Conservation (phyloP, 2,888 invertebrate genomes). For the Leptura quadrifasciata region DNA sequence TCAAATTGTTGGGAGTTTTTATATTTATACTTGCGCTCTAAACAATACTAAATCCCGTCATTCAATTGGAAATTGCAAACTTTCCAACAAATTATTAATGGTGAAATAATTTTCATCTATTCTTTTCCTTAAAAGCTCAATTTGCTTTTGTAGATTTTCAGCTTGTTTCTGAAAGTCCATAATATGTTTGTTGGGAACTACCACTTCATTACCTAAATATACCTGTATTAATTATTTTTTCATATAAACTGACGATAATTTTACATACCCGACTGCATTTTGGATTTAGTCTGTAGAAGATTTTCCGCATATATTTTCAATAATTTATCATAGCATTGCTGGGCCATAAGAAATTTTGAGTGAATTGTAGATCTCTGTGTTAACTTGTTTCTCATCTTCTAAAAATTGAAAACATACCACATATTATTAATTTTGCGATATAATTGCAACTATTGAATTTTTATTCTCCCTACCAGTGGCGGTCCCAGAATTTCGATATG, state of each 20-base stretch:
- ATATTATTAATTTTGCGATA: too few species aligned
- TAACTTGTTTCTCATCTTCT: constrained; percentile 42
- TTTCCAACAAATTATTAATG: background rate
- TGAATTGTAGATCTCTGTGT: constrained; percentile 15
- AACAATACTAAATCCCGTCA: background rate
- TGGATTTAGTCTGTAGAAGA: constrained; percentile 12
- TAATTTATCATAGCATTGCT: constrained; percentile 43
- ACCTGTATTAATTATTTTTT: background rate
- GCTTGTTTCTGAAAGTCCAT: background rate
- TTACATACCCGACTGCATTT: background rate
- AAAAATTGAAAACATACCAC: constrained; percentile 5
- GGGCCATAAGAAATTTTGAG: constrained; percentile 44
- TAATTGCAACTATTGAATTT: too few species aligned
- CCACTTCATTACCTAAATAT: background rate
- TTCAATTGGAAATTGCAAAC: background rate
- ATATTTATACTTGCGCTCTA: too few species aligned
- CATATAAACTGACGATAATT: background rate
- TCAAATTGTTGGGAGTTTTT: too few species aligned
- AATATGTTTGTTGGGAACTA: background rate
- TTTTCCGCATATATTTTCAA: constrained; percentile 35
- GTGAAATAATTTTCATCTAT: background rate
- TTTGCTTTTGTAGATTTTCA: background rate
- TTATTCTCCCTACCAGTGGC: too few species aligned
- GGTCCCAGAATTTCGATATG: too few species aligned
- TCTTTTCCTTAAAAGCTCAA: background rate